These are phyloP conservation scores for Tinea trinotella DNA, from an alignment of 2,888 invertebrate species.

Conservation along the genomic window DNA sequence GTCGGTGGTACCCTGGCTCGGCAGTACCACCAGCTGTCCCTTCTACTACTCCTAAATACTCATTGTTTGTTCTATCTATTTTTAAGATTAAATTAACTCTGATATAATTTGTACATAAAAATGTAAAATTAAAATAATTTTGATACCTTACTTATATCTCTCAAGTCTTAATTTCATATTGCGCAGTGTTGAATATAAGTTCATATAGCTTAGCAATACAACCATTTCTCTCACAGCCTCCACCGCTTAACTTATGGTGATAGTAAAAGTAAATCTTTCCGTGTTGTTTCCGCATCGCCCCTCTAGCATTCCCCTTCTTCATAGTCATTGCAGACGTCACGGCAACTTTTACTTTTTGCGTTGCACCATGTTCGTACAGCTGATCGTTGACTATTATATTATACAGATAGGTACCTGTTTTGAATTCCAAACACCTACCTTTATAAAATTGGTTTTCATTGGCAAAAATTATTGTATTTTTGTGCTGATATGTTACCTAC, in stretches of 20 bases:
- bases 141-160: no score
- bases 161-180: no score
- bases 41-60: no score
- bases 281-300: slow-evolving; percentile 43
- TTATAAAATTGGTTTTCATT: not conserved
- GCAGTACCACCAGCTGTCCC: no score
- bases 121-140: no score
- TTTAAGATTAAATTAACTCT: no score
- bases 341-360: slow-evolving; percentile 19
- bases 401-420: not conserved
- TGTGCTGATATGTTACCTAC: no score
- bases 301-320: slow-evolving; percentile 22
- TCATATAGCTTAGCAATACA: slow-evolving; percentile 21
- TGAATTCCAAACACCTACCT: not conserved
- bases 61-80: no score
- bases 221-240: slow-evolving; percentile 19
- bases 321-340: slow-evolving; percentile 9
- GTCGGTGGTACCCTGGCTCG: no score
- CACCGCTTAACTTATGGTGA: slow-evolving; percentile 28
- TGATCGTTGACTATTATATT: slow-evolving; percentile 13
- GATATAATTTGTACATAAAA: no score
- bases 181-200: no score
- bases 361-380: slow-evolving; percentile 22
- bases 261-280: slow-evolving; percentile 63
- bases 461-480: no score